These are phyloP conservation scores for Rhincodon typus DNA, from an alignment of 2,797 vertebrate genomes.

Conservation along the genomic window DNA sequence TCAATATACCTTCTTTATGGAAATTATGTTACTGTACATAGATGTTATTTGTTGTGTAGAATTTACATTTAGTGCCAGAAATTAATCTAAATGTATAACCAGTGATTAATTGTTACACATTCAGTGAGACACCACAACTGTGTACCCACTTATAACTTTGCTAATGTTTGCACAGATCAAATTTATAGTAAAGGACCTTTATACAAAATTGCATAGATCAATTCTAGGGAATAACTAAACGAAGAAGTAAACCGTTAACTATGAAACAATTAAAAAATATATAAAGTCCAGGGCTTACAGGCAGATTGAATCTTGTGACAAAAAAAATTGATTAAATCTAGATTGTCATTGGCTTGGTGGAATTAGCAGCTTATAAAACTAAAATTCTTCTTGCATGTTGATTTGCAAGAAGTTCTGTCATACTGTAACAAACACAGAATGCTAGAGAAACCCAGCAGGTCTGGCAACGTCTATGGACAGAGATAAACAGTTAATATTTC, in stretches of 20 bases:
- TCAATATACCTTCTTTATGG: background rate
- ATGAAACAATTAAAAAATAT: background rate
- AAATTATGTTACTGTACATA: background rate
- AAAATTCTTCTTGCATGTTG: background rate
- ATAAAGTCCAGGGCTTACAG: background rate
- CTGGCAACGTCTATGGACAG: too few relatives aligned
- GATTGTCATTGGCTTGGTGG: background rate
- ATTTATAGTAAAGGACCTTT: background rate
- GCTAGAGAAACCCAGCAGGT: too few relatives aligned
- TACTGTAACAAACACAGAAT: too few relatives aligned
- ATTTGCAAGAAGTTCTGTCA: background rate
- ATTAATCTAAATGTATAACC: background rate
- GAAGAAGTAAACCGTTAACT: background rate
- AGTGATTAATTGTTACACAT: background rate
- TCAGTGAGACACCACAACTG: background rate
- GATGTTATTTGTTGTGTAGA: background rate
- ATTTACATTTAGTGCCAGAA: background rate
- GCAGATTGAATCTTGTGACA: background rate
- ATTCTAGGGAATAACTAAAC: too few relatives aligned
- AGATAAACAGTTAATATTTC: too few relatives aligned
- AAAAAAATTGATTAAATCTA: background rate
- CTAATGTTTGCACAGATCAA: background rate
- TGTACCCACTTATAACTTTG: background rate
- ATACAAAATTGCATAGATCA: background rate
- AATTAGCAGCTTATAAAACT: background rate